Evolutionary conservation across 2,888 invertebrate genomes (phyloP), one percentile per base, ranked within the genome.

Genomic region (Plebejus anna): DNA sequence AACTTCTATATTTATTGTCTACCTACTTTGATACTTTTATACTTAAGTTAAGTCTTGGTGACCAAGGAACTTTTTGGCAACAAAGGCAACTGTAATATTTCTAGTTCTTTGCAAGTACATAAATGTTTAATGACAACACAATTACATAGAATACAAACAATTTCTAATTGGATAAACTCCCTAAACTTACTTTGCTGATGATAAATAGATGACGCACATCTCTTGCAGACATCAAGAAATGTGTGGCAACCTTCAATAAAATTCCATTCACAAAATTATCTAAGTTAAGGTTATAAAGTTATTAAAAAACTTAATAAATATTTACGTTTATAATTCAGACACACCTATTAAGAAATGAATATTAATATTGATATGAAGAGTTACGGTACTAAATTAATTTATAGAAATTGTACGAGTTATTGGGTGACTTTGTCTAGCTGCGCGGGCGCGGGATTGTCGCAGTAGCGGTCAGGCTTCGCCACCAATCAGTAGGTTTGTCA

Each of bases 401-500:
- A 72, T 77, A 76, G 36, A 80, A 79, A 76, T 78, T 78, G 76
- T 78, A 79, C 79, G 77, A 79, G 79, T 78, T 78, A 78, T 80
- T 80, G 78, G 78, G 75, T 78, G 76, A 78, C 78, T 80, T 72
- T 16, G 55, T 76, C 80, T 84, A 85, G 86, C 85, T 86, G 84
- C 86, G 85, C 87, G 86, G 86, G 86, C 93, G 93, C 92, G 88
- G 86, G 93, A 92, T 89, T 91, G 87, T 87, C 87, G 84, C 84
- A 82, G 83, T 86, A 83, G 84, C 83, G 84, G 80, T 81, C 82
- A 80, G 78, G 81, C 80, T 81, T 81, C 80, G 83, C 88, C 87
- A 84, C 92, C 93, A 94, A 94, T 94, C 88, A 82, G 84, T 87
- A 87, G 87, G 86, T 88, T 87, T 89, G 90, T 90, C 88, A 89